Conservation (phyloP, 2,113 vertebrate species). For the Tinamus guttatus region DNA sequence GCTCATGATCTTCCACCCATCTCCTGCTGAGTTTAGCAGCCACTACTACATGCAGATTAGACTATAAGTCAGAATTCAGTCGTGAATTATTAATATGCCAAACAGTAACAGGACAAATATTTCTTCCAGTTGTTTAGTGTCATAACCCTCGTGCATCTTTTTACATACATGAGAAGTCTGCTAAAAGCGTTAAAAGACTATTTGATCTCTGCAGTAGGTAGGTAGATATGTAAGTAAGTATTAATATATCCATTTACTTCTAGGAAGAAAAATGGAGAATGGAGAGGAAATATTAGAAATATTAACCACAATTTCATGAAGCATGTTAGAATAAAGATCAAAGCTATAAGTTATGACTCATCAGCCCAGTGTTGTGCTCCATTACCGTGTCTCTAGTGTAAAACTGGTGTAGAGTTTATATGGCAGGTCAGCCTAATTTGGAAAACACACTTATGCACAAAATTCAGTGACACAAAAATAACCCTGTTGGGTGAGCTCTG, state of each 20-base stretch:
- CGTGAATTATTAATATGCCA: not conserved
- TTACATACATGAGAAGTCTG: not conserved
- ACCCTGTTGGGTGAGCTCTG: not conserved
- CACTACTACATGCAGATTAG: not conserved
- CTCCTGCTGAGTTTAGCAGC: not conserved
- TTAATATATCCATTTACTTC: rapidly evolving
- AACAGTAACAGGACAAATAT: not conserved
- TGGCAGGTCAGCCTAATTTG: not conserved
- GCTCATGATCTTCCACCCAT: not conserved
- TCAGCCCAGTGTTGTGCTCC: not conserved
- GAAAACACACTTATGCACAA: not conserved
- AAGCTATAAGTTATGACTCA: not conserved
- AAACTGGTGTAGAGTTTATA: not conserved
- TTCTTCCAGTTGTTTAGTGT: not conserved
- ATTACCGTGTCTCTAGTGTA: not conserved
- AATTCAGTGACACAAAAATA: not conserved
- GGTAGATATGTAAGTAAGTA: not conserved
- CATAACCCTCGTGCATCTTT: not conserved
- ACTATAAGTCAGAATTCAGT: not conserved
- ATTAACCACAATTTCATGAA: not conserved
- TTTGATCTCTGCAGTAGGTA: not conserved
- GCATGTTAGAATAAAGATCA: not conserved
- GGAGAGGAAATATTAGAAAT: not conserved
- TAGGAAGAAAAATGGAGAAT: not conserved
- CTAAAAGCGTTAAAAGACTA: not conserved